Base-by-base conservation (phyloP, 2,888 invertebrate species). In the Idaea aversata region DNA sequence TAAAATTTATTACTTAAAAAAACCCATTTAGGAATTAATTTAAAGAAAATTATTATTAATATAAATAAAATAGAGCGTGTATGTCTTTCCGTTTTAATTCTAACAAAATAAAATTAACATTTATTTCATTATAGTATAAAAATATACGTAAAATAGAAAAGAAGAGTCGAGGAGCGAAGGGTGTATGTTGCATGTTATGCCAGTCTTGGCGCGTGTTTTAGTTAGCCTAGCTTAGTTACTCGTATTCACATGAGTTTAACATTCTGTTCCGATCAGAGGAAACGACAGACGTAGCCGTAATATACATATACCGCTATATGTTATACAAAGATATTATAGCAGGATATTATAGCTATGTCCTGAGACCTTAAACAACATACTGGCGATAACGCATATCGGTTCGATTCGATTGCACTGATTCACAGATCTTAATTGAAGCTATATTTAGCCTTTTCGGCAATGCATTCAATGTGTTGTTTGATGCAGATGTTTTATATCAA, bases 21-120 rank as follows among this genome's bases (percentile, higher is more conserved):
- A 91, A 88, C 86, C 88, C 87, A 88, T 82, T 47, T 77, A 84
- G 85, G 86, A 84, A 82, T 81, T 84, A 84, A 83, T 83, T 81
- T 81, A 70, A 70, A 77, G 73, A 69, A 77, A 80, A 81, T 78
- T 79, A 80, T 81, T 78, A 25, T 80, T 76, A 80, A 84, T 81
- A 85, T 73, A 74, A 85, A 89, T 88, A 81, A 90, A 89, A 89
- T 88, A 88, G 84, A 87, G 86, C 84, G 86, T 85, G 87, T 87
- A 90, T 92, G 91, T 93, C 91, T 92, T 92, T 91, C 91, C 80
- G 87, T 89, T 93, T 92, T 92, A 91, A 92, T 92, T 91, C 92
- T 93, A 93, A 93, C 90, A 92, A 89, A 92, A 89, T 91, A 88
- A 90, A 91, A 91, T 89, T 91, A 91, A 90, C 88, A 90, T 90